phyloP scores from a whole-genome alignment of 37 sponge, comb jelly and placozoan genomes.

The Halichondria panicea region DNA sequence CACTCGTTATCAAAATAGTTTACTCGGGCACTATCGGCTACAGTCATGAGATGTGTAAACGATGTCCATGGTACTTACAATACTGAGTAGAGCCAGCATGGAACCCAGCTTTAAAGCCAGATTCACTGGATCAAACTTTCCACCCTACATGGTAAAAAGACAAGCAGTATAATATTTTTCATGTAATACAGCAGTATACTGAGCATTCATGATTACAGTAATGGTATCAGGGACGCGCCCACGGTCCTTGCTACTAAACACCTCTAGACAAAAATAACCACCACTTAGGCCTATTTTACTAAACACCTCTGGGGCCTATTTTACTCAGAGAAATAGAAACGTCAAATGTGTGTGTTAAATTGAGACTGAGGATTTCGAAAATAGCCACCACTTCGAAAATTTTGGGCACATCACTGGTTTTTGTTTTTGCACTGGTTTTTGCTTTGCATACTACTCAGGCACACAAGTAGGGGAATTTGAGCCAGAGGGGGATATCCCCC shows the following conservation, averaged over 20 bases:
- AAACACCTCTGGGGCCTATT: not conserved
- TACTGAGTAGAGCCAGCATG: constrained; percentile 55
- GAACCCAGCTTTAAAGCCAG: constrained; percentile 67
- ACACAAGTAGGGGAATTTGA: too few species aligned
- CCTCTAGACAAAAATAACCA: not conserved
- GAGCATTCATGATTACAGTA: too few species aligned
- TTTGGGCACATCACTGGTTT: too few species aligned
- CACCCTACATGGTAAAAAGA: constrained; percentile 41
- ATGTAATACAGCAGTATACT: not conserved
- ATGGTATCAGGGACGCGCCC: not conserved
- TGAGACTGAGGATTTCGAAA: too few species aligned
- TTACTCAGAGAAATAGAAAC: too few species aligned
- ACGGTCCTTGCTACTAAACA: not conserved
- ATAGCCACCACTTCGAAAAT: too few species aligned
- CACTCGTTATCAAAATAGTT: too few species aligned
- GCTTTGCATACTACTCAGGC: too few species aligned
- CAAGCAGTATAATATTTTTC: not conserved
- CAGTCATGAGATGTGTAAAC: not conserved
- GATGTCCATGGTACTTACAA: constrained; percentile 39
- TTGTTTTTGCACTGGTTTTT: too few species aligned
- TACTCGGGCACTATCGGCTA: too few species aligned
- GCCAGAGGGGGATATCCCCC: too few species aligned
- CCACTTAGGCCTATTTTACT: not conserved
- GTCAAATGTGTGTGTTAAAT: too few species aligned
- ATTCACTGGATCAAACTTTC: constrained; percentile 44